Evolutionary conservation across 2,888 invertebrate genomes (phyloP).

Genomic region (Baronia brevicornis): DNA sequence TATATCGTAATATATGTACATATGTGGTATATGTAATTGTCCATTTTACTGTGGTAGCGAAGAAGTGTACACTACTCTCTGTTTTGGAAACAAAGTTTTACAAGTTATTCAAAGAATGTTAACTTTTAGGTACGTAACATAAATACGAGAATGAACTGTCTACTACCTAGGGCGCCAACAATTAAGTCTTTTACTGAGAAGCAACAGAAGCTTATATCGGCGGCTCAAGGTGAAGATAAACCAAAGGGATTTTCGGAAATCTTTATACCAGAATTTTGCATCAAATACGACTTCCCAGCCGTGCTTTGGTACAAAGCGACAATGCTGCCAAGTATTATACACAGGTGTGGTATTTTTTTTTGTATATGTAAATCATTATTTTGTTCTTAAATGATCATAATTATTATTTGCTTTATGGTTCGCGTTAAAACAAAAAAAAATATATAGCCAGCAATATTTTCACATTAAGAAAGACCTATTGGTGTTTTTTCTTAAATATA

Average conservation of each 20-base stretch:
- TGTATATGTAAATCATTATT: constrained; percentile 5
- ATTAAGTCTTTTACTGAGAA: constrained; percentile 49
- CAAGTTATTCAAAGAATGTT: too few relatives aligned
- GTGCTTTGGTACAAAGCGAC: constrained; percentile 90
- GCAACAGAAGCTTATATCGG: constrained; percentile 42
- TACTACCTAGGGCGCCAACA: constrained; percentile 57
- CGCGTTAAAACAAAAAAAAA: too few relatives aligned
- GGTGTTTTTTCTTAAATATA: too few relatives aligned
- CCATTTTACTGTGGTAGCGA: too few relatives aligned
- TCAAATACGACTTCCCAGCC: constrained; percentile 81
- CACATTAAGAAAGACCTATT: too few relatives aligned
- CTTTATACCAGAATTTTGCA: constrained; percentile 92
- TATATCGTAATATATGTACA: too few relatives aligned
- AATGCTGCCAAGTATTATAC: constrained; percentile 88
- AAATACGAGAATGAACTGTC: constrained; percentile 59
- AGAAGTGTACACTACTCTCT: too few relatives aligned
- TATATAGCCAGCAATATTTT: too few relatives aligned
- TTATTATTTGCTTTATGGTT: too few relatives aligned
- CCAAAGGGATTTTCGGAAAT: constrained; percentile 72
- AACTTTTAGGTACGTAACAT: constrained; percentile 52
- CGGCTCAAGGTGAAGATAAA: constrained; percentile 64
- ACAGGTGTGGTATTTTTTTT: constrained; percentile 79
- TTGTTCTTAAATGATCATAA: neutral
- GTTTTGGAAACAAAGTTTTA: too few relatives aligned
- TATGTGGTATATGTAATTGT: too few relatives aligned